Evolutionary conservation across 2,888 invertebrate genomes (phyloP), one percentile per base, ranked within the genome.

Genomic region (Melolontha melolontha): DNA sequence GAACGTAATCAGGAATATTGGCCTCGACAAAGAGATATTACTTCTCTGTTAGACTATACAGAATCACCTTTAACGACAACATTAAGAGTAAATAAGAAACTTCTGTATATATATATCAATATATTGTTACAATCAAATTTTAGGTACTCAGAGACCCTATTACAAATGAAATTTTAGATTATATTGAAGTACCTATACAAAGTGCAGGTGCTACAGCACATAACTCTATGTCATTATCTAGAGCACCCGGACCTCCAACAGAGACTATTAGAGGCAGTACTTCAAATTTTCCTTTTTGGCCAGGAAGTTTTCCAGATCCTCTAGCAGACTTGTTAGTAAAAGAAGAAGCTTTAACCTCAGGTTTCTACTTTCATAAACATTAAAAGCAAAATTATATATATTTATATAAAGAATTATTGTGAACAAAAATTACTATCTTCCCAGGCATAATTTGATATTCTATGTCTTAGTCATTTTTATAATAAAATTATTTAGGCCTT

Each of bases 271-370:
- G 90, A 75, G 96, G 96, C 12, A 91, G 90, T 62, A 88, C 91
- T 0, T 91, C 90, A 68, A 94, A 93, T 80, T 91, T 90, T 78
- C 95, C 95, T 0, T 97, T 97, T 80, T 90, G 94, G 87, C 96
- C 96, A 0, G 96, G 94, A 52, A 93, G 94, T 1, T 92, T 94
- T 80, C 84, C 86, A 17, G 82, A 85, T 70, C 84, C 85, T 34
- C 69, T 74, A 10, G 64, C 72, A n/a, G 87, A 89, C 71, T 85
- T 88, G 54, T 86, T 88, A 0, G 83, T 84, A 47, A 75, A 78
- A 14, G 85, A 85, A 73, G 82, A 64, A 47, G 55, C 64, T 39
- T 44, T 67, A 17, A 49, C 49, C 8, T 50, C 57, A 47, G 65
- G 68, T 64, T n/a, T 27, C n/a, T 12, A n/a, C 12, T 29, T 41